Evolutionary conservation across 2,113 vertebrate species (phyloP).

Genomic region (Alaudala cheleensis): DNA sequence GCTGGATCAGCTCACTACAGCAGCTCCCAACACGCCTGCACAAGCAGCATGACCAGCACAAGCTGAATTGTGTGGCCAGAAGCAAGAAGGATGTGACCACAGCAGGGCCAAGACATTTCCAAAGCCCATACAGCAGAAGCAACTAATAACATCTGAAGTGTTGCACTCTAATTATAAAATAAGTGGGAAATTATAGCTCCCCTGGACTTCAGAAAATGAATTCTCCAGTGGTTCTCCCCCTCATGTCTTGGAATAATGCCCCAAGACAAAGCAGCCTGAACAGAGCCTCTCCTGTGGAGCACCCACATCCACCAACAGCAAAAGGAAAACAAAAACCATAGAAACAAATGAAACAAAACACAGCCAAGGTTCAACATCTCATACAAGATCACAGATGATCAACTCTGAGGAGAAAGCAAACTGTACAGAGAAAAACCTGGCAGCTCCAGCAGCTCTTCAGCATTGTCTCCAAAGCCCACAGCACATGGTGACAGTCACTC

Average conservation of each 20-base stretch:
- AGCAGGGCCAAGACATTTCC: not conserved
- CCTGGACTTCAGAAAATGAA: not conserved
- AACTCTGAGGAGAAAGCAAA: conserved; percentile 6
- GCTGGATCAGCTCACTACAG: not conserved
- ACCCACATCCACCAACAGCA: not conserved
- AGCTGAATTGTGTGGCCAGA: not conserved
- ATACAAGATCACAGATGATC: conserved; percentile 15
- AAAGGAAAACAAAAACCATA: not conserved
- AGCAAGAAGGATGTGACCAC: not conserved
- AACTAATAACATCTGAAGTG: not conserved
- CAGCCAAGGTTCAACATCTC: not conserved
- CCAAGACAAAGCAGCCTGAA: not conserved
- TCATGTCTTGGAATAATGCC: not conserved
- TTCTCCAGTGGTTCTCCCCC: not conserved
- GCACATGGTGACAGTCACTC: not conserved
- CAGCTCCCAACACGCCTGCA: not conserved
- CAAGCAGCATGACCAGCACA: not conserved
- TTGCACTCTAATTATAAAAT: not conserved
- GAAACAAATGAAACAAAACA: conserved; percentile 40
- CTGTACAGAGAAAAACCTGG: not conserved
- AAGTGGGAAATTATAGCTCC: not conserved
- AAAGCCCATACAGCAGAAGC: not conserved
- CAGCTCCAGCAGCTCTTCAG: not conserved
- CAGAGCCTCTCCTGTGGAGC: not conserved
- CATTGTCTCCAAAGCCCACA: not conserved